Conservation (phyloP, 2,797 vertebrate genomes). For the Arctocebus calabarensis region DNA sequence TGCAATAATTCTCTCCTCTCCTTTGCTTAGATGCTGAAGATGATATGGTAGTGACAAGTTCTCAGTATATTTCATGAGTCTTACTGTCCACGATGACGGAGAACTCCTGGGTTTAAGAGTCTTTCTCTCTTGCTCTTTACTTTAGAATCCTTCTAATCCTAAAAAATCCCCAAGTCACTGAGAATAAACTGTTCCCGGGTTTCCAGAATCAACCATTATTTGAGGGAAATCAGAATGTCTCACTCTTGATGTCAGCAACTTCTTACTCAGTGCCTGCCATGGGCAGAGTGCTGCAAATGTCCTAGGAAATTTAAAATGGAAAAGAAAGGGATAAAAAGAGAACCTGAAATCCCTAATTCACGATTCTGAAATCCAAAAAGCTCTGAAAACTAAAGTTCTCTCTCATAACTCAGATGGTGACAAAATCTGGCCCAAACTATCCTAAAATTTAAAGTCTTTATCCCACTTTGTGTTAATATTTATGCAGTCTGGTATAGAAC, state of each 20-base stretch:
- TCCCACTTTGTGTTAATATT: not conserved
- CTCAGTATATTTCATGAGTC: not conserved
- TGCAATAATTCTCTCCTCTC: not conserved
- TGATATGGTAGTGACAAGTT: not conserved
- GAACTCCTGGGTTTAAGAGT: not conserved
- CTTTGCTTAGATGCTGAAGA: not conserved
- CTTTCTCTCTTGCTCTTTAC: not conserved
- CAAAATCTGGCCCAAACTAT: not conserved
- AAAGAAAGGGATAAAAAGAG: not conserved
- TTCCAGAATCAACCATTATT: not conserved
- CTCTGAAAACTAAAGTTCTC: conserved; percentile 50
- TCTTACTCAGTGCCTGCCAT: not conserved
- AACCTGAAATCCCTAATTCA: not conserved
- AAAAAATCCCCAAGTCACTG: not conserved
- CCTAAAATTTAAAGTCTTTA: not conserved
- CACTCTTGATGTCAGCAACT: not conserved
- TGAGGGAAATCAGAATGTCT: not conserved
- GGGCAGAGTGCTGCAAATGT: not conserved
- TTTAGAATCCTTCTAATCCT: not conserved
- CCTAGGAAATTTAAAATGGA: conserved; percentile 18
- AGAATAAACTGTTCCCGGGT: not conserved
- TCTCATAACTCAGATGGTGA: conserved; percentile 17
- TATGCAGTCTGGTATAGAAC: not conserved
- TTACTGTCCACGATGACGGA: not conserved
- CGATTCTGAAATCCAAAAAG: not conserved